phyloP scores from a whole-genome alignment of 2,797 vertebrate genomes.

The Coracias cyanogaster region DNA sequence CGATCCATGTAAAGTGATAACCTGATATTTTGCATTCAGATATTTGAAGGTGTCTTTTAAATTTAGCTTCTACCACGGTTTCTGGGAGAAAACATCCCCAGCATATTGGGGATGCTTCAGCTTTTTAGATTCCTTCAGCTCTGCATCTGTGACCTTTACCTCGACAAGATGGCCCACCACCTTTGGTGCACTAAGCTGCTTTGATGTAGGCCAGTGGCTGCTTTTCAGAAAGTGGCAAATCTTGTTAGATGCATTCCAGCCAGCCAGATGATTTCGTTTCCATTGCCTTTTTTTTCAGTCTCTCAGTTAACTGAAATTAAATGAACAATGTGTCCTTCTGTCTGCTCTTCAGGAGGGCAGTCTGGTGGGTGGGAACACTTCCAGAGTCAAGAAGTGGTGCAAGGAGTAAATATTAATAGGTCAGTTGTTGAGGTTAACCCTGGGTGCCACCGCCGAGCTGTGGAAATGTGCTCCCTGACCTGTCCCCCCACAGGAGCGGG shows the following conservation, averaged over 20 bases:
- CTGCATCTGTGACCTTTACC: neutral
- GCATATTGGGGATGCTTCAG: neutral
- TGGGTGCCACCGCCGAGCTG: rapidly evolving
- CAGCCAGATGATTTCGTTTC: neutral
- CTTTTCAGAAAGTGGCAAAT: neutral
- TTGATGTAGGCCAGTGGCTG: neutral
- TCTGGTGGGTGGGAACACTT: neutral
- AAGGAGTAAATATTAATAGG: neutral
- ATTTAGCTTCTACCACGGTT: neutral
- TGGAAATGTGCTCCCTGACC: neutral
- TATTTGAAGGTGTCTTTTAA: neutral
- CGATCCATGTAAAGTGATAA: neutral
- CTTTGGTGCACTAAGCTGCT: neutral
- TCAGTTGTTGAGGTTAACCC: neutral
- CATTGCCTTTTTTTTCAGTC: neutral
- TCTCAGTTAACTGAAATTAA: neutral
- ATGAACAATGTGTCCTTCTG: constrained; percentile 23
- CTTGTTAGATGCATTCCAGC: neutral
- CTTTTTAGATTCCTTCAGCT: neutral
- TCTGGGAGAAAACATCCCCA: neutral
- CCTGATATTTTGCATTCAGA: neutral
- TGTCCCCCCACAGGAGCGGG: neutral
- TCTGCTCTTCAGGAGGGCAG: constrained; percentile 9
- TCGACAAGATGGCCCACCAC: neutral
- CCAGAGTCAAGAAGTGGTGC: neutral